Base-by-base conservation (phyloP, 2,888 invertebrate genomes). In the Eristalis tenax region DNA sequence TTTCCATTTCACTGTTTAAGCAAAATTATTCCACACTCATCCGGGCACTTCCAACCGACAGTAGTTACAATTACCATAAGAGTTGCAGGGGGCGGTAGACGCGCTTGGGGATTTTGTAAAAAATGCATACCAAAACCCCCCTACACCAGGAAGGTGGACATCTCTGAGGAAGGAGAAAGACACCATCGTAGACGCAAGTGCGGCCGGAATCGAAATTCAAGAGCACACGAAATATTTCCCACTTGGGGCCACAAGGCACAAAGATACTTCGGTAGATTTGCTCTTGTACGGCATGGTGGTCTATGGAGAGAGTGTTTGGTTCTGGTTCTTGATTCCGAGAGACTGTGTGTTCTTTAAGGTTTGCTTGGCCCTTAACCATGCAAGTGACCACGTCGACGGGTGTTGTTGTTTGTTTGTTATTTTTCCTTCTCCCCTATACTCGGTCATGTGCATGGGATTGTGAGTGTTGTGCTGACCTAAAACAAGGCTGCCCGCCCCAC, bases 401-500 rank as follows among this genome's bases (percentile, higher is more conserved):
- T 5, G 8, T 2, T 50, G n/a, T 18, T 50, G 18, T 50, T 50
- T 50, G 18, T 18, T 50, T n/a, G 5, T 18, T 50, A 15, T n/a
- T 43, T 43, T 6, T n/a, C 13, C 43, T 43, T 15, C 43, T 50
- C 8, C 6, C 50, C n/a, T n/a, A 8, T 1, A 8, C 18, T 18
- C 15, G 15, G 50, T 23, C 61, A 32, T 76, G 57, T 59, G 32
- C 35, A 5, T 35, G 18, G 11, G 43, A n/a, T n/a, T n/a, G 15
- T 50, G 43, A 50, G 6, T n/a, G 43, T 77, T 38, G 65, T 43
- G 81, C 28, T 81, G 69, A 81, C 81, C 81, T 81, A 69, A 81
- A 81, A 69, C 81, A 74, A 81, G 74, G 74, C 64, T 79, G 74
- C 74, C 74, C 61, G 68, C 63, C 68, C 50, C 65, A 69, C 81